phyloP scores from a whole-genome alignment of 2,888 invertebrate genomes.

The Meganola albula region DNA sequence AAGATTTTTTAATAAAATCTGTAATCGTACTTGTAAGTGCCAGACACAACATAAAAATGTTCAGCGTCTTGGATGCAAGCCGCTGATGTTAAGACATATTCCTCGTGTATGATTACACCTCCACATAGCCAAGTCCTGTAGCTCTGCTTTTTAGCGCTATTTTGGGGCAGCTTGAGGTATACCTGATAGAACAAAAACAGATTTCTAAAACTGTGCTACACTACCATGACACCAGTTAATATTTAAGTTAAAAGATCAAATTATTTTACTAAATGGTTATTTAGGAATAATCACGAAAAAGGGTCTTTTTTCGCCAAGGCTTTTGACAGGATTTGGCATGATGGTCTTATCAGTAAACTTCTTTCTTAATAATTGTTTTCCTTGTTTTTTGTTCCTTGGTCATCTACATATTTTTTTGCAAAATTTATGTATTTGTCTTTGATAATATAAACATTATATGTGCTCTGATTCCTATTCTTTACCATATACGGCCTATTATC shows the following conservation, averaged over 20 bases:
- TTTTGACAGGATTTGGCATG: too few species aligned
- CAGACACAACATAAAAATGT: constrained; percentile 61
- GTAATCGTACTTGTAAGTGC: constrained; percentile 53
- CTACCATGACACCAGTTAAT: too few species aligned
- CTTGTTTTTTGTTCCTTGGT: too few species aligned
- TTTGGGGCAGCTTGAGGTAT: constrained; percentile 50
- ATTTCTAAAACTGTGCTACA: too few species aligned
- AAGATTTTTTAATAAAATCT: background rate
- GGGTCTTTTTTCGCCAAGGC: too few species aligned
- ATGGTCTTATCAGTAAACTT: too few species aligned
- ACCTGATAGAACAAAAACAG: constrained; percentile 41
- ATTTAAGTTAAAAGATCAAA: too few species aligned
- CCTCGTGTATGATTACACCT: constrained; percentile 57
- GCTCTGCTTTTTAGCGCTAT: constrained; percentile 38
- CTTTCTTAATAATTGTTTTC: too few species aligned
- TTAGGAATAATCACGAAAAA: too few species aligned
- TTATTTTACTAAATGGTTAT: too few species aligned
- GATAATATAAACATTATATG: background rate
- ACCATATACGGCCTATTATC: constrained; percentile 61
- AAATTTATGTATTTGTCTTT: too few species aligned
- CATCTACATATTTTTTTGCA: too few species aligned
- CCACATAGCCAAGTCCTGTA: constrained; percentile 58
- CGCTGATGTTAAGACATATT: constrained; percentile 61
- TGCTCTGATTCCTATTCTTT: constrained; percentile 15
- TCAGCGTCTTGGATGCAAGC: constrained; percentile 63